Percentiles rank a stretch among this genome's conserved stretches.
These are phyloP conservation scores for Monochamus alternatus DNA, from an alignment of 2,888 invertebrate genomes.

Conservation along the genomic window DNA sequence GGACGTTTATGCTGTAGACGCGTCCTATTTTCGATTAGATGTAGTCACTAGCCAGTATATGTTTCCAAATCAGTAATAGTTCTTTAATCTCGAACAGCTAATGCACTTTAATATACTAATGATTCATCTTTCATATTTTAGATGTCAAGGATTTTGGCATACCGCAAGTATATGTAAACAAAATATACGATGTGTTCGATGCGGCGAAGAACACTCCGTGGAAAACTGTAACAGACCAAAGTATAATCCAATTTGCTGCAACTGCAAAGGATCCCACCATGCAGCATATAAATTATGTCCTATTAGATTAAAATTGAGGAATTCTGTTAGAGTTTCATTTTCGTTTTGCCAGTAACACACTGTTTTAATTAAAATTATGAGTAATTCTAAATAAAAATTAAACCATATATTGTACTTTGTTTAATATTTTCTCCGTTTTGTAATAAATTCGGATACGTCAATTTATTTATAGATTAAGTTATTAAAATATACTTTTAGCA, in stretches of 20 bases:
- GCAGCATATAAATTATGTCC: constrained; percentile 72
- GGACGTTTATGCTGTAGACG: no score
- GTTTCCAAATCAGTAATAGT: no score
- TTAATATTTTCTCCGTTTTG: background rate
- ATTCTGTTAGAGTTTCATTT: constrained; percentile 61
- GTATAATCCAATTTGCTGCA: constrained; percentile 72
- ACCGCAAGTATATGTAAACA: constrained; percentile 71
- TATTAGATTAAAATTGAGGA: constrained; percentile 70
- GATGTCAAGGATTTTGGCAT: constrained; percentile 74
- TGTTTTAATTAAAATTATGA: background rate
- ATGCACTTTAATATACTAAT: background rate
- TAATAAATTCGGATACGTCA: no score
- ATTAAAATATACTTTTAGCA: no score
- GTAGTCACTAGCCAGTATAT: no score
- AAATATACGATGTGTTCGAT: constrained; percentile 72
- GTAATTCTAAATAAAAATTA: constrained; percentile 11
- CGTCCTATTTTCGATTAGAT: no score
- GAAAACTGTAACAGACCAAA: constrained; percentile 72
- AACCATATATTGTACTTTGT: background rate
- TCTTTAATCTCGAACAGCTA: no score
- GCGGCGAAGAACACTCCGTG: constrained; percentile 73
- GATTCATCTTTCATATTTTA: constrained; percentile 24
- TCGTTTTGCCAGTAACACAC: constrained; percentile 12
- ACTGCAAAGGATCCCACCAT: constrained; percentile 73
- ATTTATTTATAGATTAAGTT: no score